Conservation (phyloP, 2,888 invertebrate genomes). For the Tinea trinotella region DNA sequence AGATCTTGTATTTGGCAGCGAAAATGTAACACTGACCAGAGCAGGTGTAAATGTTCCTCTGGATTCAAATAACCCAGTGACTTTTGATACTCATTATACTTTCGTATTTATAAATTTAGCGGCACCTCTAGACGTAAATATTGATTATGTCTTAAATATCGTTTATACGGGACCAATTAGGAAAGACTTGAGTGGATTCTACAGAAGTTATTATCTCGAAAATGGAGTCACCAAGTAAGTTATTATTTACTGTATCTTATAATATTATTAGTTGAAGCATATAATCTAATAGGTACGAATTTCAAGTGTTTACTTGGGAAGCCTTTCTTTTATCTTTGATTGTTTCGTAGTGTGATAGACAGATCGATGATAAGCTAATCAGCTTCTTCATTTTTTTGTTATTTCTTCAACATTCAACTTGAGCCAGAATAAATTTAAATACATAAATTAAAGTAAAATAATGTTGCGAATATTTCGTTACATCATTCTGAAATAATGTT, state of each 20-base stretch:
- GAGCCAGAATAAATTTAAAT: too few species aligned
- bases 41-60: slow-evolving; percentile 31
- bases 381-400: not conserved
- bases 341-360: not conserved
- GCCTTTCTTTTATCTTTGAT: not conserved
- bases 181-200: slow-evolving; percentile 73
- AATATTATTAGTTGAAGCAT: not conserved
- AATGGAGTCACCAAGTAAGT: slow-evolving; percentile 66
- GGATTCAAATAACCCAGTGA: slow-evolving; percentile 33
- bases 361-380: not conserved
- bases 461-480: too few species aligned
- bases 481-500: too few species aligned
- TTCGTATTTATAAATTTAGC: slow-evolving; percentile 62
- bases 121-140: slow-evolving; percentile 38
- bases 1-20: slow-evolving; percentile 38
- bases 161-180: slow-evolving; percentile 69
- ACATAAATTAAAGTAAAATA: too few species aligned
- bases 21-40: slow-evolving; percentile 34
- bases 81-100: slow-evolving; percentile 48
- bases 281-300: not conserved
- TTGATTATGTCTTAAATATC: slow-evolving; percentile 60
- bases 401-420: too few species aligned
- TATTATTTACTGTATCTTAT: slow-evolving; percentile 11
- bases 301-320: slow-evolving; percentile 5
- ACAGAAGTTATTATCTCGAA: slow-evolving; percentile 71